Evolutionary conservation across 2,113 vertebrate genomes (phyloP).

Genomic region (Microcebus lehilahytsara): DNA sequence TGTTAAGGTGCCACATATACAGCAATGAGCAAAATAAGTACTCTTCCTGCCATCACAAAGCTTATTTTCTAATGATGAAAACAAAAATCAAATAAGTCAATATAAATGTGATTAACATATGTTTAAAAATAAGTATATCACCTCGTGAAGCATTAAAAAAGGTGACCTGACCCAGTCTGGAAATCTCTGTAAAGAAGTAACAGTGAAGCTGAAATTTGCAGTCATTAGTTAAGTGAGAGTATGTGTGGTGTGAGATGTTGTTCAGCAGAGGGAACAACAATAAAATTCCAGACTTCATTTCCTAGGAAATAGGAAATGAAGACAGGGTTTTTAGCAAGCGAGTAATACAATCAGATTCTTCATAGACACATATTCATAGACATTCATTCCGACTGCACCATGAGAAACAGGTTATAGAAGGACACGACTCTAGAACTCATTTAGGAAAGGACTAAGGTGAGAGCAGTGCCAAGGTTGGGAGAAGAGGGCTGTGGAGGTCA

Average conservation of each 20-base stretch:
- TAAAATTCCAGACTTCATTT: neutral
- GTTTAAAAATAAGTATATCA: neutral
- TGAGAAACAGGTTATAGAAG: neutral
- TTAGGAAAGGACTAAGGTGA: neutral
- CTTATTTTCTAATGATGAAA: neutral
- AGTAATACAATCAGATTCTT: neutral
- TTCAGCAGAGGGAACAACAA: neutral
- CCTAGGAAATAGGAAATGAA: neutral
- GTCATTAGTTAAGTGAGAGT: neutral
- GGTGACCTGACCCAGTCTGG: neutral
- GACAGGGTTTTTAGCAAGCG: neutral
- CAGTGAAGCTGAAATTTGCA: neutral
- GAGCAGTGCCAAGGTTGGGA: too few relatives aligned
- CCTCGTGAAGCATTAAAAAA: neutral
- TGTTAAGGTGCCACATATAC: neutral
- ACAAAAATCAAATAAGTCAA: neutral
- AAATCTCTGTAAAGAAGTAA: neutral
- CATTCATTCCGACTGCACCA: neutral
- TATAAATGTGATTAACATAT: neutral
- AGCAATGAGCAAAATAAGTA: neutral
- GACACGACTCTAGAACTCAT: neutral
- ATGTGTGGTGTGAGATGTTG: neutral
- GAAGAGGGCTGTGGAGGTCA: neutral
- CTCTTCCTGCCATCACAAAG: neutral
- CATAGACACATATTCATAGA: neutral